phyloP scores from a whole-genome alignment of 2,797 vertebrate species.

The Eupleurogrammus muticus region DNA sequence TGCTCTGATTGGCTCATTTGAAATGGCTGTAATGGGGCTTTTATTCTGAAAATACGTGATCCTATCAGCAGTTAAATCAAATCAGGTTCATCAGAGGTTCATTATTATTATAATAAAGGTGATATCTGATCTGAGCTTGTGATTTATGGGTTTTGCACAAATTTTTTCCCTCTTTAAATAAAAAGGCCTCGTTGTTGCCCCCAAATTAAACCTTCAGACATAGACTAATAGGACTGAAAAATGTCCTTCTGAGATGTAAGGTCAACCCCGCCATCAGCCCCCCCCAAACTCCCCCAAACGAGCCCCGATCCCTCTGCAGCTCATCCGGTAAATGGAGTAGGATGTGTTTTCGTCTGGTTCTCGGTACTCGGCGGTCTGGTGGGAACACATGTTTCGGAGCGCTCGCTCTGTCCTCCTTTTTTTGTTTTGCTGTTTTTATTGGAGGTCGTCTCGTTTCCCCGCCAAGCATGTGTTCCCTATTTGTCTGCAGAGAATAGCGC shows the following conservation, averaged over 20 bases:
- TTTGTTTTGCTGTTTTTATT: slow-evolving; percentile 41
- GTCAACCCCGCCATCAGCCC: slow-evolving; percentile 4
- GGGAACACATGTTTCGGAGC: slow-evolving; percentile 50
- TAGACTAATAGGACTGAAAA: neutral
- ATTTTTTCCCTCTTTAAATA: neutral
- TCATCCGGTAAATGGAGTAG: slow-evolving; percentile 24
- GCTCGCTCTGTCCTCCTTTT: slow-evolving; percentile 1
- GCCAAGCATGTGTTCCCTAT: slow-evolving; percentile 55
- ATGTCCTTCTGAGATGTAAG: slow-evolving; percentile 6
- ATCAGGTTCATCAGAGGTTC: too few species aligned
- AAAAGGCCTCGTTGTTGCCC: neutral
- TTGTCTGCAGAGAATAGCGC: slow-evolving; percentile 3
- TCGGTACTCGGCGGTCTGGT: slow-evolving; percentile 22
- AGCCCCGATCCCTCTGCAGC: slow-evolving; percentile 24
- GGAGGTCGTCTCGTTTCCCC: slow-evolving; percentile 26
- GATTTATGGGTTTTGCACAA: too few species aligned
- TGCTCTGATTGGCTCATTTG: too few species aligned
- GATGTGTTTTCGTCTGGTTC: slow-evolving; percentile 40
- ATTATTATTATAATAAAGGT: too few species aligned
- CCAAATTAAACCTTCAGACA: neutral
- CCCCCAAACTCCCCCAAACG: slow-evolving; percentile 22
- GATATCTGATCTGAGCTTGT: too few species aligned
- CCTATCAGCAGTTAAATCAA: too few species aligned
- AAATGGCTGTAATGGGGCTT: too few species aligned
- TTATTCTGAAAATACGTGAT: too few species aligned